Conservation (phyloP, 2,113 vertebrate species). For the human region GRCh38 chr4:188369001-188369500, state of each 20-base stretch:
- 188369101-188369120: background rate
- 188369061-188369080: background rate
- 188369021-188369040: background rate
- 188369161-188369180: background rate
- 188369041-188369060: background rate
- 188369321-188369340: slow-evolving; percentile 1
- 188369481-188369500: too few species aligned
- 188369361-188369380: too few species aligned
- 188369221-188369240: background rate
- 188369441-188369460: too few species aligned
- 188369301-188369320: background rate
- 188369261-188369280: background rate
- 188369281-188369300: background rate
- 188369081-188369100: background rate
- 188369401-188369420: too few species aligned
- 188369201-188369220: background rate
- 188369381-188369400: too few species aligned
- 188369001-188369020: background rate
- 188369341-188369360: background rate
- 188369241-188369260: background rate
- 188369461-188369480: too few species aligned
- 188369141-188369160: background rate
- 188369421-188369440: too few species aligned
- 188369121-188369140: background rate
- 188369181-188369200: background rate